Conservation (phyloP, 2,113 vertebrate genomes). For the Microtus montanus region DNA sequence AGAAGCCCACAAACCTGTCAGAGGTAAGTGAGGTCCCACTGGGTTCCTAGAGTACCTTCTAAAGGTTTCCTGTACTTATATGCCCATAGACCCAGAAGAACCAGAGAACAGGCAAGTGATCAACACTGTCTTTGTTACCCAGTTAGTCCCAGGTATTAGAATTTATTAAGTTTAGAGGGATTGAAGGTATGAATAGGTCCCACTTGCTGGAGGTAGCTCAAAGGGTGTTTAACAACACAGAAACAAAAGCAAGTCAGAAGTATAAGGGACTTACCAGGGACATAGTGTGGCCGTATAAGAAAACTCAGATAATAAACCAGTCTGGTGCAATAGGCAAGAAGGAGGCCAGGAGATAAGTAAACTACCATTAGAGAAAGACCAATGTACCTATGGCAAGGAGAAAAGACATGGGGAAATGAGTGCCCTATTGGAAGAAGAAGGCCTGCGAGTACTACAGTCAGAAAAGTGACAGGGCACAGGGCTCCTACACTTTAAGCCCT, state of each 20-base stretch:
- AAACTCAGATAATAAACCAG: background rate
- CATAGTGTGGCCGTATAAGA: background rate
- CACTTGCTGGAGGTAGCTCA: background rate
- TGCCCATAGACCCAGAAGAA: background rate
- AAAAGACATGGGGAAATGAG: background rate
- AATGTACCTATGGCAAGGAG: background rate
- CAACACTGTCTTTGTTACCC: background rate
- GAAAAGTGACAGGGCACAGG: background rate
- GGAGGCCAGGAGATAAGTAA: background rate
- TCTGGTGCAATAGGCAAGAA: background rate
- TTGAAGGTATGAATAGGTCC: background rate
- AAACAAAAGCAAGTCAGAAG: background rate
- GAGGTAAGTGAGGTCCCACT: background rate
- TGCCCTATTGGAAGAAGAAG: background rate
- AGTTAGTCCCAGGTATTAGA: background rate
- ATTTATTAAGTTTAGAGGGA: background rate
- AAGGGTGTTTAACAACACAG: background rate
- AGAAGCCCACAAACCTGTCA: background rate
- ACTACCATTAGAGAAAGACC: background rate
- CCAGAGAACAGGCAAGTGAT: background rate
- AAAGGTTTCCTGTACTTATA: background rate
- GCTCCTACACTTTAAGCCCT: no score
- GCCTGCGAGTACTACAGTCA: background rate
- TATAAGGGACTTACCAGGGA: background rate
- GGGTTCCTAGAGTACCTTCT: background rate